Evolutionary conservation across 2,797 vertebrate species (phyloP), one percentile per base, ranked within the genome.

Genomic region (Brachyrhaphis roseni): DNA sequence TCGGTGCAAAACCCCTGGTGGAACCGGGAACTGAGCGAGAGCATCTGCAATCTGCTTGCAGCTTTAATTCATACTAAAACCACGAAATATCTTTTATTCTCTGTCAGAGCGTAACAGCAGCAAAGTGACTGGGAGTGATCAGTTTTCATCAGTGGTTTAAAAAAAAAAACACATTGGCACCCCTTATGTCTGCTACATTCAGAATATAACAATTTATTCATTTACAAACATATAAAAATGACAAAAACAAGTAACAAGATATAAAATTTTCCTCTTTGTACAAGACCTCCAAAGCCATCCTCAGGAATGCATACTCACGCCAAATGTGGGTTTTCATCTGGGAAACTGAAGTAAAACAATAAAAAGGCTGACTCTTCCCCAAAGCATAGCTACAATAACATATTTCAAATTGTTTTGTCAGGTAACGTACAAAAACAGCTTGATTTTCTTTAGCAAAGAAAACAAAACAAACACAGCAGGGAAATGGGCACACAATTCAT

Each of bases 161-260:
- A 43, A 46, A 51, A 47, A 47, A 16, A 18, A 47, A 49, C 0
- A 68, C 10, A 34, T 34, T 46, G 15, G 78, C 20, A 62, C 16
- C 26, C 77, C 5, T 13, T 43, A 39, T 64, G n/a, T 79, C n/a
- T 47, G 55, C 15, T 79, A 78, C 74, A 78, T 90, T 91, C 72
- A 83, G 83, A 92, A 94, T 95, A 94, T 91, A 93, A 90, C 86
- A 80, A 89, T 96, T 95, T 95, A 94, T 95, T 96, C 80, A 87
- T 92, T 72, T 93, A 94, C 84, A 94, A 95, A 92, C 92, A 93
- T 95, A 94, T 91, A 95, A 95, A 96, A 95, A 92, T 90, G 84
- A 92, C 90, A 94, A 91, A 86, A 93, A 76, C 86, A 90, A 80
- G 84, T 91, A 76, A 85, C 79, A 79, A 92, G 82, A 91, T 93